Conservation (phyloP, 1,140 invertebrate genomes). For the Trichomalopsis sarcophagae region DNA sequence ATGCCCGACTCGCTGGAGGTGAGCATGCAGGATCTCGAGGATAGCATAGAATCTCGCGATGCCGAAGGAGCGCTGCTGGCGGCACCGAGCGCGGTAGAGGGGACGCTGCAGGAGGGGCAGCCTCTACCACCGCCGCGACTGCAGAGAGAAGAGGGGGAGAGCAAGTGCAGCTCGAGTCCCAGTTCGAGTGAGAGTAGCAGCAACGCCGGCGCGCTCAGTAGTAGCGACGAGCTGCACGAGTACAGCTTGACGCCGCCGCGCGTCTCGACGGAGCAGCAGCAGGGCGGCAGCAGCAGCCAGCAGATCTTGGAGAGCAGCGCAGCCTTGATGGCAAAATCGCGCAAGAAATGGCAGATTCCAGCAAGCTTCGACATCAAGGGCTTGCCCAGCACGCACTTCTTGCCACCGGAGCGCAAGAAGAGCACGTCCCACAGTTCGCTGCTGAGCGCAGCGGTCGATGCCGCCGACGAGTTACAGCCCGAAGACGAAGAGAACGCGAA, state of each 20-base stretch:
- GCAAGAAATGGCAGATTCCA: slow-evolving; percentile 51
- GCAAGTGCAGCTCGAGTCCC: slow-evolving; percentile 9
- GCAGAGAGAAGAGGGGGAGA: slow-evolving; percentile 12
- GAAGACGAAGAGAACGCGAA: slow-evolving; percentile 37
- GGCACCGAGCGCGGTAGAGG: slow-evolving; percentile 16
- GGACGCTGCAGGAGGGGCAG: not conserved
- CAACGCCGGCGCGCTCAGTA: slow-evolving; percentile 43
- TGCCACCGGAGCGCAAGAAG: slow-evolving; percentile 36
- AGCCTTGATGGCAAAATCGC: slow-evolving; percentile 44
- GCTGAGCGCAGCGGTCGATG: slow-evolving; percentile 45
- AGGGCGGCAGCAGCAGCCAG: not conserved
- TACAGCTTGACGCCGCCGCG: slow-evolving; percentile 57
- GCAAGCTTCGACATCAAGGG: slow-evolving; percentile 55
- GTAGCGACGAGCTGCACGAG: slow-evolving; percentile 69
- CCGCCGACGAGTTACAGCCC: slow-evolving; percentile 3
- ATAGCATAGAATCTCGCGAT: slow-evolving; percentile 42
- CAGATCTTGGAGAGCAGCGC: not conserved
- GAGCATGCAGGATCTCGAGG: slow-evolving; percentile 47
- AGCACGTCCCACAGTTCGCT: slow-evolving; percentile 34
- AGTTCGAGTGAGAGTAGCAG: slow-evolving; percentile 21
- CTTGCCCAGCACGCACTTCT: slow-evolving; percentile 52
- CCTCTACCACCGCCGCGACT: not conserved
- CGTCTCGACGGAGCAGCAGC: not conserved
- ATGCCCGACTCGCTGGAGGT: slow-evolving; percentile 70
- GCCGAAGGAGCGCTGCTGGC: slow-evolving; percentile 33